Evolutionary conservation across 1,140 invertebrate species (phyloP), one percentile per base, ranked within the genome.

Genomic region (Rhopalosiphum maidis): DNA sequence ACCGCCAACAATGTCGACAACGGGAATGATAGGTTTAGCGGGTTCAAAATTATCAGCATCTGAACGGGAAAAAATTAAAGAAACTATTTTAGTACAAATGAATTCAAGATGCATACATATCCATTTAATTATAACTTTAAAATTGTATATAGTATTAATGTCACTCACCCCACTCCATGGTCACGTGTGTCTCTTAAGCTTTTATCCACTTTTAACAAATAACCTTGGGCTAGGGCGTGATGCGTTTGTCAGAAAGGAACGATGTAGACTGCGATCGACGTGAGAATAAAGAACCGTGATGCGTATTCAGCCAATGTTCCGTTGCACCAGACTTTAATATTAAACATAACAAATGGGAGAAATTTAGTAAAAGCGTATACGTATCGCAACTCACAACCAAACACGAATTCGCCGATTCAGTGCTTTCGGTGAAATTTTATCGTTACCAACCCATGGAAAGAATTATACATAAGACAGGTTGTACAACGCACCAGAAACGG

Each of bases 11-110:
- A 95, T 94, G 94, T 95, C 95, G 22, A 15, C 30, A 77, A 94
- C 23, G 0, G 91, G 35, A 22, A 85, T 0, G 48, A 93, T 4
- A 0, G 91, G 91, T 48, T 93, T 93, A 15, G n/a, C 43, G 21
- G 91, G 91, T 51, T 95, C 95, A 91, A 94, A 94, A 94, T 95
- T 95, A 87, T 95, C 95, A 54, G 95, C 94, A 95, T 95, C 95
- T 96, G 95, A 68, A n/a, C 9, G 21, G 5, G 60, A 6, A 77
- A 77, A n/a, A 77, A 18, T 18, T 6, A 77, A 77, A 3, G 15
- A 18, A n/a, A 18, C 1, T 7, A 18, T n/a, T n/a, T 77, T 77
- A 18, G 25, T n/a, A n/a, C 5, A 18, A 15, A n/a, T 15, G 1
- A 9, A 46, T 86, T 25, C 25, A 46, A 35, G 11, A 8, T 83